phyloP scores from a whole-genome alignment of 2,797 vertebrate genomes.

The Stomatorhinus walkeri region DNA sequence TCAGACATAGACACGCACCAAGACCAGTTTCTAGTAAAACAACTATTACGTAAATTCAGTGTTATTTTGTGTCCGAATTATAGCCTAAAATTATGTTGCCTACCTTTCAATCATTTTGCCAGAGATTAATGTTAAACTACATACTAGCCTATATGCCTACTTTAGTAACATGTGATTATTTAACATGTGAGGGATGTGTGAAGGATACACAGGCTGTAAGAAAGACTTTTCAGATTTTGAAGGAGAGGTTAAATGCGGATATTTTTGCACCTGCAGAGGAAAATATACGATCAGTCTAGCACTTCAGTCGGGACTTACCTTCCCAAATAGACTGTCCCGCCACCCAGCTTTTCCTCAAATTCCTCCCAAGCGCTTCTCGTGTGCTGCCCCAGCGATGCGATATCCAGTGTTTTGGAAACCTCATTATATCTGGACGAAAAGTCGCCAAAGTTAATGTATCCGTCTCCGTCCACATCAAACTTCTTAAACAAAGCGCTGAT shows the following conservation, averaged over 20 bases:
- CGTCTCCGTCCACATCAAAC: constrained; percentile 57
- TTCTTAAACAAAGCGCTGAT: constrained; percentile 52
- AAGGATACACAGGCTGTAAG: not conserved
- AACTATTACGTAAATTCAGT: not conserved
- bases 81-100: not conserved
- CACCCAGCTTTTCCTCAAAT: constrained; percentile 48
- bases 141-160: not conserved
- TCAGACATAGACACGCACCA: not conserved
- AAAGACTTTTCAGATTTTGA: not conserved
- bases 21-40: not conserved
- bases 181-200: not conserved
- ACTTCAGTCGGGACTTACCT: constrained; percentile 38
- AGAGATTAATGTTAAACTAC: not conserved
- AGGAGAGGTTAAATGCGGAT: not conserved
- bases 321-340: constrained; percentile 37
- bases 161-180: not conserved
- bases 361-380: constrained; percentile 47
- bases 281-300: not conserved
- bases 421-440: constrained; percentile 63
- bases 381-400: constrained; percentile 38
- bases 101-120: not conserved
- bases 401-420: constrained; percentile 54
- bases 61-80: not conserved
- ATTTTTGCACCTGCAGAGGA: not conserved
- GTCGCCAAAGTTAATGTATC: constrained; percentile 58